Evolutionary conservation across 2,888 invertebrate species (phyloP).

Genomic region (Lampropteryx suffumata): DNA sequence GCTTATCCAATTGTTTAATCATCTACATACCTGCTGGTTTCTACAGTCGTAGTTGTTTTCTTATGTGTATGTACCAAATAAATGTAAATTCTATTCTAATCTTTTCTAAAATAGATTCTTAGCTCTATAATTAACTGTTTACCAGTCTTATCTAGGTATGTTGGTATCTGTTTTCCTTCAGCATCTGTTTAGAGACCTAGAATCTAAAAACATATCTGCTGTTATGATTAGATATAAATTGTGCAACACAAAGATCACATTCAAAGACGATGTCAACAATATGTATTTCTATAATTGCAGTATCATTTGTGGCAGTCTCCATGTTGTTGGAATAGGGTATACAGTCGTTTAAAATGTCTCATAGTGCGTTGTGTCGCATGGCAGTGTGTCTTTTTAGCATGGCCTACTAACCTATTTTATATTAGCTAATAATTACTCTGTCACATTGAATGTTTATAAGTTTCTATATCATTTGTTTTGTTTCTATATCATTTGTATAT

Average conservation of each 20-base stretch:
- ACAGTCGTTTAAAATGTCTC: constrained; percentile 1
- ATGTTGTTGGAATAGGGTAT: neutral
- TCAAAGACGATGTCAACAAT: constrained; percentile 1
- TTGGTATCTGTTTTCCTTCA: constrained; percentile 18
- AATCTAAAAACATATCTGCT: constrained; percentile 1
- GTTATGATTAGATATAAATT: constrained; percentile 15
- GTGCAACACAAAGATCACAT: constrained; percentile 10
- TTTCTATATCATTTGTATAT: constrained; percentile 12
- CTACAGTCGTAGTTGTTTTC: too few species aligned
- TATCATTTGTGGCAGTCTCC: neutral
- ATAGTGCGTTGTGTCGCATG: constrained; percentile 15
- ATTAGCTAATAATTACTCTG: constrained; percentile 8
- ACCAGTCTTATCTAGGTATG: constrained; percentile 14
- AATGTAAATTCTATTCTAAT: neutral
- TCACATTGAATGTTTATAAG: constrained; percentile 2
- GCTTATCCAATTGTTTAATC: too few species aligned
- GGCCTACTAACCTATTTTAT: constrained; percentile 37
- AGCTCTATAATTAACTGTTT: neutral
- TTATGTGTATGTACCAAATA: too few species aligned
- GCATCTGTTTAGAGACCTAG: constrained; percentile 14
- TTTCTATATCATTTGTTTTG: too few species aligned
- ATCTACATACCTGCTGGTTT: too few species aligned
- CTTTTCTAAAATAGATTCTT: neutral
- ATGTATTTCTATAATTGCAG: neutral
- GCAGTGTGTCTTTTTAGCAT: constrained; percentile 15